phyloP scores from a whole-genome alignment of 2,797 vertebrate genomes.

The Poeciliopsis turneri region DNA sequence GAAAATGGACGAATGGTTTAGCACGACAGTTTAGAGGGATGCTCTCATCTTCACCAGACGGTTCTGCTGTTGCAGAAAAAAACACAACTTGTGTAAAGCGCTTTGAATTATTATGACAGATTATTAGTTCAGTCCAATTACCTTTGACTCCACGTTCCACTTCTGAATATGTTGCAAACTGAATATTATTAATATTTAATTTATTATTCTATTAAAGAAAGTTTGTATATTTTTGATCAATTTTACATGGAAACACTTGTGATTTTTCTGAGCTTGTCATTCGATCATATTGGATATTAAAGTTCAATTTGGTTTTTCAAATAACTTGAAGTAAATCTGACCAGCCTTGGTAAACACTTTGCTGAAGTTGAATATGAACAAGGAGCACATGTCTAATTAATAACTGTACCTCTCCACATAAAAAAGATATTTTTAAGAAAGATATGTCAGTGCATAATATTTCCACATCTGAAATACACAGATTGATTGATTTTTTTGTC shows the following conservation, averaged over 20 bases:
- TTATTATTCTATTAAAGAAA: not conserved
- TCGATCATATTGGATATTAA: not conserved
- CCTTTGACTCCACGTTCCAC: not conserved
- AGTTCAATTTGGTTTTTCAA: not conserved
- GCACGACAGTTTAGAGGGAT: not conserved
- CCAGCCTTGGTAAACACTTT: not conserved
- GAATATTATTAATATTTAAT: not conserved
- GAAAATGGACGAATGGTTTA: not conserved
- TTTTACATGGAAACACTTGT: not conserved
- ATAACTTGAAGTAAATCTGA: not conserved
- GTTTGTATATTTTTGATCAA: not conserved
- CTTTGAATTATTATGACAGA: too few relatives aligned
- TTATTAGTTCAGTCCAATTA: too few relatives aligned
- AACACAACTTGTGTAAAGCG: not conserved
- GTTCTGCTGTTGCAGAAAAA: not conserved
- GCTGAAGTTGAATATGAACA: not conserved
- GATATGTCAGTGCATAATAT: not conserved
- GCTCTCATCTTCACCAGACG: not conserved
- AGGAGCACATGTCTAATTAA: not conserved
- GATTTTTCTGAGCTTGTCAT: not conserved
- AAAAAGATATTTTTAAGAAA: not conserved
- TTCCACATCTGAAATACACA: not conserved
- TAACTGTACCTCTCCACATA: not conserved
- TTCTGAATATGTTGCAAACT: not conserved
- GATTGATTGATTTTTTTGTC: not conserved